phyloP scores from a whole-genome alignment of 1,140 invertebrate genomes.

The Pseudachorutes palmiensis region DNA sequence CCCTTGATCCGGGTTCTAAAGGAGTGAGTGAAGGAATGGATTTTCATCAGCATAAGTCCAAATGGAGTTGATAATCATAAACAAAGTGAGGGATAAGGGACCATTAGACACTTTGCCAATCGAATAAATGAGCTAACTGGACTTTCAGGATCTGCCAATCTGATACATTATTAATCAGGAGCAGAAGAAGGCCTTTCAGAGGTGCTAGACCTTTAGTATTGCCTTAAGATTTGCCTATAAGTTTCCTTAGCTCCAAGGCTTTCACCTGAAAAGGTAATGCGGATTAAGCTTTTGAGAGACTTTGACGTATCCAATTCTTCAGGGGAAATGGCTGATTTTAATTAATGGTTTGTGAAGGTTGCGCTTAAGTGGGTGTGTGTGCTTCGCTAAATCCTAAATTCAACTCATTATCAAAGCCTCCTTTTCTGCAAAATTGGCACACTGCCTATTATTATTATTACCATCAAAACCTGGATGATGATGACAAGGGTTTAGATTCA shows the following conservation, averaged over 20 bases:
- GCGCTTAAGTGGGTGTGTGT: background rate
- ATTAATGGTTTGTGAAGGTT: no score
- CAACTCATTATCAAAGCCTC: background rate
- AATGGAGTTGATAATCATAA: no score
- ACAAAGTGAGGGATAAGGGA: background rate
- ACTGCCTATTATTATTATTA: background rate
- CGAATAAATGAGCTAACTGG: background rate
- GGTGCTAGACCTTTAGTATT: background rate
- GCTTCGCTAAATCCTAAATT: background rate
- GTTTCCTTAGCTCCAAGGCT: no score
- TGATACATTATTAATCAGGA: background rate
- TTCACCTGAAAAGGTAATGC: no score
- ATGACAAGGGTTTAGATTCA: background rate
- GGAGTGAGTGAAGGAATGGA: no score
- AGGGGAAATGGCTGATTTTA: no score
- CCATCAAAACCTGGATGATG: background rate
- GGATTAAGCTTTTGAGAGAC: no score
- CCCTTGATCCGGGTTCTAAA: no score
- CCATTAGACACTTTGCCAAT: background rate
- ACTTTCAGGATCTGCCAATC: conserved; percentile 1
- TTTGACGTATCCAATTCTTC: no score
- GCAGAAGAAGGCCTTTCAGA: background rate
- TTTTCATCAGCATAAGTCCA: no score
- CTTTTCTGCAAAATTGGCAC: background rate
- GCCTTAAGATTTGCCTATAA: background rate